Evolutionary conservation across 1,140 invertebrate genomes (phyloP).

Genomic region (Papilio polyxenes): DNA sequence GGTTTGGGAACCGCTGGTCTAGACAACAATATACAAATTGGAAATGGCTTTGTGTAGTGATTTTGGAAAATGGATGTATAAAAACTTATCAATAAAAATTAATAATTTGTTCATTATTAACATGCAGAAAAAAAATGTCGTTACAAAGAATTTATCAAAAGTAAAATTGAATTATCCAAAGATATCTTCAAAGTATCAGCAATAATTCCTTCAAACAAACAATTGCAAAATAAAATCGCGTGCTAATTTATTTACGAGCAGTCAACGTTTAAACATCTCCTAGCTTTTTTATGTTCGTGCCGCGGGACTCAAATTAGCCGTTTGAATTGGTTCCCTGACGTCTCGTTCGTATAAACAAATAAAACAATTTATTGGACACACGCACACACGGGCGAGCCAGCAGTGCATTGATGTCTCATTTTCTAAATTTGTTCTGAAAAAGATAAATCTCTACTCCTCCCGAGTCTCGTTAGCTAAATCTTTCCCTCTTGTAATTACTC

Average conservation of each 20-base stretch:
- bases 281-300: constrained; percentile 41
- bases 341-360: constrained; percentile 52
- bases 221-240: constrained; percentile 44
- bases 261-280: constrained; percentile 49
- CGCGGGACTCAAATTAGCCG: constrained; percentile 70
- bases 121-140: no score
- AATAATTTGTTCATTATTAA: no score
- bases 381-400: constrained; percentile 44
- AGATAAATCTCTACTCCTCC: constrained; percentile 76
- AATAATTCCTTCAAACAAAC: constrained; percentile 48
- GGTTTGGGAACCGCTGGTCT: no score
- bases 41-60: no score
- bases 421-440: constrained; percentile 79
- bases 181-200: constrained; percentile 18
- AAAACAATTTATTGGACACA: constrained; percentile 52
- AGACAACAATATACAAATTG: no score
- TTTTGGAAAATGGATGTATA: no score
- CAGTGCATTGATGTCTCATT: constrained; percentile 72
- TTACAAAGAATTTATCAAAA: neutral
- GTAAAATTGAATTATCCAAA: neutral
- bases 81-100: no score
- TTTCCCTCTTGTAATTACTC: constrained; percentile 73
- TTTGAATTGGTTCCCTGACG: constrained; percentile 67
- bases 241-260: constrained; percentile 63
- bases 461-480: constrained; percentile 76